Evolutionary conservation across 2,113 vertebrate species (phyloP), one percentile per base, ranked within the genome.

Genomic region (Anseranas semipalmata): DNA sequence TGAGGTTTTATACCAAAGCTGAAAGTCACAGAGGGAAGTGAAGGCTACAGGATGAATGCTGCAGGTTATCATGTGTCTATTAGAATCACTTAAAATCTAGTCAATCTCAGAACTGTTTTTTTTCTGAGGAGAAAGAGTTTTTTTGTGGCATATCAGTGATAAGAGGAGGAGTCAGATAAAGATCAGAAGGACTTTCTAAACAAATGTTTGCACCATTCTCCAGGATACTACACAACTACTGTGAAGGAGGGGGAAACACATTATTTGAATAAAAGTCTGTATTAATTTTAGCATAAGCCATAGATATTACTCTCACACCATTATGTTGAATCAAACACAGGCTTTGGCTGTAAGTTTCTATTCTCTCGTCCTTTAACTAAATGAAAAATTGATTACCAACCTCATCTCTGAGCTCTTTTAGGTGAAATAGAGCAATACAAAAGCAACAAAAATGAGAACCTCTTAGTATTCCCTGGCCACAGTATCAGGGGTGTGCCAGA

Each of bases 201-300:
- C 11, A 85, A 87, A 53, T 27, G 5, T 76, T 93, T 85, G 25
- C 37, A 55, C 15, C 7, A 2, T 70, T 86, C 46, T 87, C 24
- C 27, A 33, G 55, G 55, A 95, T 11, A 76, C 15, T 15, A 5
- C 70, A 45, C 6, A 87, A 75, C 52, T 90, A 62, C 71, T 55
- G 28, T 22, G 56, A 37, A 28, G 45, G 73, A 67, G 8, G 0
- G 4, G 12, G 8, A 20, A 89, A n/a, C 4, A 12, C 0, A 4
- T 73, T 60, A 67, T 41, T 79, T 78, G 37, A 80, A 28, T 55
- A 45, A 32, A 83, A 80, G 27, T 68, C 27, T 68, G 6, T 52
- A 35, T 90, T 79, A 63, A 85, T 87, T 95, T 82, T 92, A 77
- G 17, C 59, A 32, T 50, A 76, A 89, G 27, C 15, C n/a, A 16